Conservation (phyloP, 2,888 invertebrate species). For the Drosophila stalkeri region DNA sequence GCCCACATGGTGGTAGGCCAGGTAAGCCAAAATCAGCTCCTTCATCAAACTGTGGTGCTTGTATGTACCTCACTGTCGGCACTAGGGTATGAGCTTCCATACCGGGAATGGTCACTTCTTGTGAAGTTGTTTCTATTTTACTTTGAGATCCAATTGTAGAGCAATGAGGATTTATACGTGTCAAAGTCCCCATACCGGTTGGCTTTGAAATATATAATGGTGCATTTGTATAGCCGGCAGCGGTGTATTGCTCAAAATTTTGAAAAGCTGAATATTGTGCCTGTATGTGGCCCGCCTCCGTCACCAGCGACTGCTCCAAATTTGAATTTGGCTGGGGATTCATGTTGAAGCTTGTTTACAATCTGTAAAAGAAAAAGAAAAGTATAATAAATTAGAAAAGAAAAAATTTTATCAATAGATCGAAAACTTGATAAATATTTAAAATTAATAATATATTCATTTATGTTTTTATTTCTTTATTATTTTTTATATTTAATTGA, state of each 20-base stretch:
- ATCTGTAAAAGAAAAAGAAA: constrained; percentile 19
- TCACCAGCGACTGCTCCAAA: constrained; percentile 67
- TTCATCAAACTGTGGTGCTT: constrained; percentile 83
- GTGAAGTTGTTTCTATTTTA: constrained; percentile 68
- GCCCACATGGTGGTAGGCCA: constrained; percentile 87
- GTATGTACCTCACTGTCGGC: constrained; percentile 84
- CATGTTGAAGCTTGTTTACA: constrained; percentile 48
- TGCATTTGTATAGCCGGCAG: constrained; percentile 77
- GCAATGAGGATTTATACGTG: constrained; percentile 68
- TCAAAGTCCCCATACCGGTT: constrained; percentile 65
- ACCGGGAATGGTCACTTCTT: constrained; percentile 69
- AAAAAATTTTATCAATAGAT: background rate
- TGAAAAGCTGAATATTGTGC: constrained; percentile 77
- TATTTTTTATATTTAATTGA: too few species aligned
- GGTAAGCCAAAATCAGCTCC: constrained; percentile 87
- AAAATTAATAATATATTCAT: too few species aligned
- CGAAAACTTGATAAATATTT: too few species aligned
- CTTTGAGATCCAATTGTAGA: constrained; percentile 72
- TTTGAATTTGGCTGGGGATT: constrained; percentile 71
- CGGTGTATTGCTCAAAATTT: constrained; percentile 73
- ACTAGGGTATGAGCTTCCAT: constrained; percentile 79
- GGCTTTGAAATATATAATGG: constrained; percentile 80
- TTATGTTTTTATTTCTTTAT: too few species aligned
- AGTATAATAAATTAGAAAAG: background rate
- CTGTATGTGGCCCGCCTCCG: constrained; percentile 73